Evolutionary conservation across 2,888 invertebrate genomes (phyloP), one percentile per base, ranked within the genome.

Genomic region (Andrena minutula): DNA sequence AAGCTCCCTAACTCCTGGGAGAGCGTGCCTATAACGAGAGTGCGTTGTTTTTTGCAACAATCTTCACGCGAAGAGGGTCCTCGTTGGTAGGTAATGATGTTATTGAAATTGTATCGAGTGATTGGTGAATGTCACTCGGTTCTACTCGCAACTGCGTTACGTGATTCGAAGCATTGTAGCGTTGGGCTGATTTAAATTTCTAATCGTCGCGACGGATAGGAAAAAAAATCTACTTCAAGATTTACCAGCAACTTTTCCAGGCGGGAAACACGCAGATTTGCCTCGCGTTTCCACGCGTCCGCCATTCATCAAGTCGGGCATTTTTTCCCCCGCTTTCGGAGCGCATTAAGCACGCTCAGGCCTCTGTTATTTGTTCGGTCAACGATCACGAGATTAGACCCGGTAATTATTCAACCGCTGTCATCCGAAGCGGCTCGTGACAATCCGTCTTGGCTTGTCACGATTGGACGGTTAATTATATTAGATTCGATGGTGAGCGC

Each of bases 301-400:
- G 53, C 49, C 82, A 79, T 85, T 82, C 75, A 58, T 79, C 79
- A 58, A 60, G 58, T 58, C 49, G 58, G 41, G n/a, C 47, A 16
- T 65, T 72, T 51, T 35, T 49, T 30, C 8, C n/a, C 10, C 56
- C 53, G 12, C 64, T 73, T 73, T 63, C 58, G 65, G 30, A 58
- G 53, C 60, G 61, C 70, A 69, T 76, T 69, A 72, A 73, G 71
- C 68, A 64, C 64, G 60, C 73, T 58, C 74, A 16, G 56, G 51
- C 49, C 65, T 51, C 41, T 61, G 75, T 80, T 82, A 83, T 85
- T 79, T 69, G 80, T 73, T 84, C 86, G 78, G 85, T 80, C 86
- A 79, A 84, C 83, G 86, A 86, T 86, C 84, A 82, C 73, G 71
- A 80, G 86, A 86, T 86, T 86, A 82, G 84, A 41, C 69, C 47